Evolutionary conservation across 2,113 vertebrate genomes (phyloP), one percentile per base, ranked within the genome.

Genomic region (Poeciliopsis prolifica): DNA sequence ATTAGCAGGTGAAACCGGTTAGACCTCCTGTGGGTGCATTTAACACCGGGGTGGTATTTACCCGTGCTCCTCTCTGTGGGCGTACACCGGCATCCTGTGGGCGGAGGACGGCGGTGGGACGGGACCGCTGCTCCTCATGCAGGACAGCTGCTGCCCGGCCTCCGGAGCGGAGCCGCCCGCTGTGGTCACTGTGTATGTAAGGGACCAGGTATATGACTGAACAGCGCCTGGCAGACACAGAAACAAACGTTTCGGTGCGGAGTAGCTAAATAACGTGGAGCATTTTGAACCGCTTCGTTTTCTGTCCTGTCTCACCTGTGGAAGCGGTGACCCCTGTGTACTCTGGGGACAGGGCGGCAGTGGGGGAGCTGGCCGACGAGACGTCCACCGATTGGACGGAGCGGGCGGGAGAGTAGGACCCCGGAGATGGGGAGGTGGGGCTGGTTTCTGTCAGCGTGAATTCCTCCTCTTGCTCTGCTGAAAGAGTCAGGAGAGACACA

Each of bases 201-300:
- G 97, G 80, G 98, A 99, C 98, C 98, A 99, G 0, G 97, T 99
- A 86, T 99, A 99, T 87, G 98, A 99, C 92, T 99, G 98, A 97
- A 99, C 97, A 76, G 97, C 95, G 86, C 97, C 98, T 99, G 94
- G 88, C 88, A 89, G 92, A 94, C 91, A 92, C 87, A 91, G 84
- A 91, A 70, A 89, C 72, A 90, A 79, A 85, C 74, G 86, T 86
- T 84, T 90, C 89, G 88, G 88, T 74, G 79, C 75, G 70, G 72
- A 81, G 75, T 33, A 80, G 77, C 80, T 86, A 83, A 64, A 72
- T 74, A 77, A 70, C 28, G 65, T 69, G 74, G 85, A 71, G 70
- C 40, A 29, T 58, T 51, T 54, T 29, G 61, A 11, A 62, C 68
- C 54, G 65, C 70, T 63, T n/a, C 0, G 12, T 35, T n/a, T 64